A percentile compares a stretch with the other conserved stretches of the same genome.
Evolutionary conservation across 2,113 vertebrate genomes (phyloP).

Genomic region (Paralichthys olivaceus): DNA sequence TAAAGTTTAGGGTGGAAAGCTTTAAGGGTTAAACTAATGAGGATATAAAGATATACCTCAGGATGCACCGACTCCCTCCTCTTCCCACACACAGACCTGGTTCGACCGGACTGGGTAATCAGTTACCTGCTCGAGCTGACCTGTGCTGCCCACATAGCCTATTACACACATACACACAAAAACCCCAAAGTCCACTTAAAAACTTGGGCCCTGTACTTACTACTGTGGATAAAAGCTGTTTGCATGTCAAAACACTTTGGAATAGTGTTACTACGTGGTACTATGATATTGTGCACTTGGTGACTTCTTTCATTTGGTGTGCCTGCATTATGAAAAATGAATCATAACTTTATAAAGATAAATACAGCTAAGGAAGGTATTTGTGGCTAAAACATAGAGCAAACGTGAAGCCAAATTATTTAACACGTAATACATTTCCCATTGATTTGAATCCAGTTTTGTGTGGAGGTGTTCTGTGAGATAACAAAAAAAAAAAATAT

Average conservation of each 20-base stretch:
- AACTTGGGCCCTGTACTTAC: conserved; percentile 2
- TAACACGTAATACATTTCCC: not conserved
- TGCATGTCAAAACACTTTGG: no score
- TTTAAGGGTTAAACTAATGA: conserved; percentile 63
- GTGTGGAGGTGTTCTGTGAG: not conserved
- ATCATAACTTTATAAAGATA: not conserved
- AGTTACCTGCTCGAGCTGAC: conserved; percentile 80
- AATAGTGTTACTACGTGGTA: not conserved
- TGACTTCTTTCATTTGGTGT: not conserved
- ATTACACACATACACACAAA: conserved; percentile 26
- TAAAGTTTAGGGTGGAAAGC: conserved; percentile 59
- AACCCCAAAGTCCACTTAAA: conserved; percentile 52
- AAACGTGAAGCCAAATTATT: not conserved
- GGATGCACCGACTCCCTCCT: conserved; percentile 32
- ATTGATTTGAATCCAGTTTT: not conserved
- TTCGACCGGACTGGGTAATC: conserved; percentile 80
- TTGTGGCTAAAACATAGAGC: not conserved
- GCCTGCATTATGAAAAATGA: no score
- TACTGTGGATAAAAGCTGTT: not conserved
- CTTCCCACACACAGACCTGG: conserved; percentile 56
- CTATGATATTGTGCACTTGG: no score
- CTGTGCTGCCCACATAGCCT: conserved; percentile 46
- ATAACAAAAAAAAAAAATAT: not conserved
- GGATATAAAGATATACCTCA: conserved; percentile 45
- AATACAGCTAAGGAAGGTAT: not conserved